Evolutionary conservation across 2,888 invertebrate genomes (phyloP), one percentile per base, ranked within the genome.

Genomic region (Watsonalla binaria): DNA sequence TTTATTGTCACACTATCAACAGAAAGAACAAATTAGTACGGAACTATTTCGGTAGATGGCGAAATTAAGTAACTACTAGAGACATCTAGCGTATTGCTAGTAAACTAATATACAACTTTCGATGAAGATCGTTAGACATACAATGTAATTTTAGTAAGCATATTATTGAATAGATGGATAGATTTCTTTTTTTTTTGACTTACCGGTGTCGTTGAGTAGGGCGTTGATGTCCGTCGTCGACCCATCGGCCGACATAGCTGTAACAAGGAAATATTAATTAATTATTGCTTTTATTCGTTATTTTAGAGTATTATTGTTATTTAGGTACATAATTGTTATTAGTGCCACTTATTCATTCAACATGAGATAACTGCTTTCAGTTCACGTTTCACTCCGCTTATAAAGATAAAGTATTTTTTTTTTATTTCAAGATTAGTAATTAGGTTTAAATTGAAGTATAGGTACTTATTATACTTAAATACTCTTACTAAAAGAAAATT

Each of bases 171-270:
- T n/a, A 39, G 42, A 42, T 49, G 39, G n/a, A n/a, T n/a, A n/a
- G n/a, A n/a, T n/a, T n/a, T n/a, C n/a, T n/a, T n/a, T n/a, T n/a
- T 24, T 24, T 24, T 24, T 24, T 24, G 24, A 47, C 86, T 88
- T 74, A 93, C 93, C 93, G 64, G 93, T 93, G 76, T 93, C 93
- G 81, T 93, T 93, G 84, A 93, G 92, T 66, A 92, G 82, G 63
- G 91, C 92, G 79, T 92, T 92, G 78, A 92, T 92, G 72, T 93
- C 93, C 78, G 92, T 92, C 79, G 91, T 92, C 84, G 92, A 90
- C 83, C 92, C 92, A 85, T 92, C 92, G 81, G 92, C 91, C 86
- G 93, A 92, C 92, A 92, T 92, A 73, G 92, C 93, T 93, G 89
- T 54, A 93, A 92, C 81, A 88, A 89, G 48, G 67, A 75, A 73